Evolutionary conservation across 2,113 vertebrate species (phyloP).

Genomic region (Gymnogyps californianus): DNA sequence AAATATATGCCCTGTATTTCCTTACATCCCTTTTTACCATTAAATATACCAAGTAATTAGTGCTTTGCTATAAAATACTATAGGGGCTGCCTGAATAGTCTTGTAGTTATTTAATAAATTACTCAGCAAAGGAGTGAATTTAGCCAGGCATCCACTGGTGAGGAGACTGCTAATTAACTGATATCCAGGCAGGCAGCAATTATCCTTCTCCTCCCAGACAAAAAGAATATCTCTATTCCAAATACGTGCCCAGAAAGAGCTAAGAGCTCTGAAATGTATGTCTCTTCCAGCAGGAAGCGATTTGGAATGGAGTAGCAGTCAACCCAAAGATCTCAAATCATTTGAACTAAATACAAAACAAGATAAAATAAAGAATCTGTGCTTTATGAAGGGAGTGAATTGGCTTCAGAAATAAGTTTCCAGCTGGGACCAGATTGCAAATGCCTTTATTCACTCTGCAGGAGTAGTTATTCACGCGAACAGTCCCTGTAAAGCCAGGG

Average conservation of each 20-base stretch:
- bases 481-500: conserved; percentile 6
- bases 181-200: conserved; percentile 48
- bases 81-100: background rate
- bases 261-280: background rate
- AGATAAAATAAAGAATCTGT: conserved; percentile 14
- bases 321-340: background rate
- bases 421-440: conserved; percentile 56
- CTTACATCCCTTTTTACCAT: background rate
- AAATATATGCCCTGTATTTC: background rate
- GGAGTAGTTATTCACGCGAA: conserved; percentile 16
- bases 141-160: conserved; percentile 19
- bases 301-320: background rate
- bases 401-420: conserved; percentile 42
- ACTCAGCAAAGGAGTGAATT: background rate
- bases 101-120: conserved; percentile 39
- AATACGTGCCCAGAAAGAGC: background rate
- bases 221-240: conserved; percentile 11
- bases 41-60: background rate
- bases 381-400: background rate
- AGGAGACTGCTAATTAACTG: conserved; percentile 53
- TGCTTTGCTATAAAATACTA: background rate
- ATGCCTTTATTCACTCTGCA: conserved; percentile 44
- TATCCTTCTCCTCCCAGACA: conserved; percentile 34
- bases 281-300: background rate
- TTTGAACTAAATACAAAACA: background rate